These are phyloP conservation scores for Ooceraea biroi DNA, from an alignment of 1,140 invertebrate species.

Conservation along the genomic window DNA sequence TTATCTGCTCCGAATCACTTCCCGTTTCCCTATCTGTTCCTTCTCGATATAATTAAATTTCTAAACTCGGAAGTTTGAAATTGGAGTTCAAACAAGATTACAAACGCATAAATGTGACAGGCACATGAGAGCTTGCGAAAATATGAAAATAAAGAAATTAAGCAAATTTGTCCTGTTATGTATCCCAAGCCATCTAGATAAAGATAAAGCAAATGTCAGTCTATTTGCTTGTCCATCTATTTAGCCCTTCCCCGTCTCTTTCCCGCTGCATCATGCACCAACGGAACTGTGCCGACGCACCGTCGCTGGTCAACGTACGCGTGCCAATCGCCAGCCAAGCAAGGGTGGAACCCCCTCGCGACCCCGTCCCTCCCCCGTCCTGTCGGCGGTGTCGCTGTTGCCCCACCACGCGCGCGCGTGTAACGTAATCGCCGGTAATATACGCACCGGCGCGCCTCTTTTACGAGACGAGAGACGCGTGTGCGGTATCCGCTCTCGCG, in stretches of 20 bases:
- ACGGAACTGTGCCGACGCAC: conserved; percentile 18
- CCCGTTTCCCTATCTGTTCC: too few relatives aligned
- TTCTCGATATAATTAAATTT: too few relatives aligned
- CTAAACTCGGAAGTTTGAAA: too few relatives aligned
- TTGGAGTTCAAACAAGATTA: too few relatives aligned
- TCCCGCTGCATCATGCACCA: background rate
- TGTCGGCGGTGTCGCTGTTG: background rate
- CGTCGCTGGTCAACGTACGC: conserved; percentile 53
- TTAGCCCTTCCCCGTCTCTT: background rate
- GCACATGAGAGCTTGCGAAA: too few relatives aligned
- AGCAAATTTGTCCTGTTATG: too few relatives aligned
- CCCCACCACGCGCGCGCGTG: conserved; percentile 24
- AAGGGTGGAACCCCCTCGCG: background rate
- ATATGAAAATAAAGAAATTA: too few relatives aligned
- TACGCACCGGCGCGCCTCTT: conserved; percentile 40
- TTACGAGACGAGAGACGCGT: conserved; percentile 20
- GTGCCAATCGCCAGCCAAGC: conserved; percentile 22
- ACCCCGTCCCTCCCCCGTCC: background rate
- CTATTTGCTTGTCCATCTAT: too few relatives aligned
- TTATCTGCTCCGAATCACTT: too few relatives aligned
- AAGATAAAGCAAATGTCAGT: too few relatives aligned
- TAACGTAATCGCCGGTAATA: conserved; percentile 61
- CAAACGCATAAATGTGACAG: too few relatives aligned
- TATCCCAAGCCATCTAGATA: too few relatives aligned
- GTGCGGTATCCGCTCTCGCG: background rate